Evolutionary conservation across 2,888 invertebrate genomes (phyloP).

Genomic region (Brachycybe producta): DNA sequence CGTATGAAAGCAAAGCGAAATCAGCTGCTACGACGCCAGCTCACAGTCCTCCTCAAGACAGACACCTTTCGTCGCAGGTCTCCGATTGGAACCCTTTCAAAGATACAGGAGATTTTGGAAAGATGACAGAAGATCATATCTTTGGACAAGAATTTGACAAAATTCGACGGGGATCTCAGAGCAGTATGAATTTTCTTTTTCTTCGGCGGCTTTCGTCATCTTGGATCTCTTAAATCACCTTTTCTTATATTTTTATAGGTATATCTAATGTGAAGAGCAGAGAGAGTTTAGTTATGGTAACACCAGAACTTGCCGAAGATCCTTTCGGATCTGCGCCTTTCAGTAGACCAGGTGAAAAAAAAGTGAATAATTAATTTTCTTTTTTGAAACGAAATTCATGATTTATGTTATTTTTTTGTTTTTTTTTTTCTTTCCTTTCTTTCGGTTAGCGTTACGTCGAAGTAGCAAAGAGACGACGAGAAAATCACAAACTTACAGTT

Average conservation of each 20-base stretch:
- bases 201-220: neutral
- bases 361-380: neutral
- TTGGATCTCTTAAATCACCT: conserved; percentile 2
- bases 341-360: conserved; percentile 13
- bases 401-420: neutral
- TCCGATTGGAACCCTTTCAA: conserved; percentile 75
- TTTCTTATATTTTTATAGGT: conserved; percentile 34
- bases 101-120: conserved; percentile 53
- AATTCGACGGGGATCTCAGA: conserved; percentile 61
- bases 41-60: conserved; percentile 28
- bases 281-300: conserved; percentile 51
- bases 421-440: neutral
- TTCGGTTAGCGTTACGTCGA: conserved; percentile 2
- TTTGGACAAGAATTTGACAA: conserved; percentile 74
- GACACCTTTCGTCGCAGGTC: conserved; percentile 43
- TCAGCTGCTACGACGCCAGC: conserved; percentile 31
- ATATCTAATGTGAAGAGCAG: conserved; percentile 54
- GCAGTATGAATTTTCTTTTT: conserved; percentile 45
- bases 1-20: conserved; percentile 43
- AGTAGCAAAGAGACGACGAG: conserved; percentile 13
- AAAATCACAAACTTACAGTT: conserved; percentile 11
- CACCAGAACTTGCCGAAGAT: conserved; percentile 49
- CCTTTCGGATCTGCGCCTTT: conserved; percentile 49
- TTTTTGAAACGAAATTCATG: neutral
- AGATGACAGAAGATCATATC: conserved; percentile 63